Evolutionary conservation across 1,140 invertebrate species (phyloP).

Genomic region (Babylonia areolata): DNA sequence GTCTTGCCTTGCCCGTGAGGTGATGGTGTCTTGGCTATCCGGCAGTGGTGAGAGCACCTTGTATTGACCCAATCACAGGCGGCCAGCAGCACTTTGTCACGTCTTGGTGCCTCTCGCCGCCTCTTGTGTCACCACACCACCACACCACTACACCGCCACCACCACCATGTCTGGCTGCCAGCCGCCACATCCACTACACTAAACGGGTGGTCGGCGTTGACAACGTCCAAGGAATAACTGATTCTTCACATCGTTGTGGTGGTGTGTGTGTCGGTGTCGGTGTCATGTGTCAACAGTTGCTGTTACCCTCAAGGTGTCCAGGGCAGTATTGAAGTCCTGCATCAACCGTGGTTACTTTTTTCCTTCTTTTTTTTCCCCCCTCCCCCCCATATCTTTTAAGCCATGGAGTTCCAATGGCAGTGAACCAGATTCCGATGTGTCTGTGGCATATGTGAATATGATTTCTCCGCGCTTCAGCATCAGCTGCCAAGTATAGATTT

Average conservation of each 20-base stretch:
- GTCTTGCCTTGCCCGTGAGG: too few species aligned
- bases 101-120: background rate
- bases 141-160: too few species aligned
- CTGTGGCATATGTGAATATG: background rate
- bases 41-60: background rate
- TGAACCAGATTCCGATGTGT: background rate
- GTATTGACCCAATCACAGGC: constrained; percentile 3
- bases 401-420: too few species aligned
- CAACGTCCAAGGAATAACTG: background rate
- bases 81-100: background rate
- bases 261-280: background rate
- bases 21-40: background rate
- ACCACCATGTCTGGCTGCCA: too few species aligned
- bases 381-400: too few species aligned
- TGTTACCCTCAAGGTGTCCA: too few species aligned
- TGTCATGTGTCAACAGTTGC: too few species aligned
- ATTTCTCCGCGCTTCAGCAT: background rate
- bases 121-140: too few species aligned
- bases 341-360: too few species aligned
- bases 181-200: background rate
- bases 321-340: too few species aligned
- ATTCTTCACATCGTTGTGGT: background rate
- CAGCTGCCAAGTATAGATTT: background rate
- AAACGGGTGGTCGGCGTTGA: background rate
- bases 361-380: too few species aligned